Evolutionary conservation across 2,888 invertebrate genomes (phyloP).

Genomic region (Noctua fimbriata): DNA sequence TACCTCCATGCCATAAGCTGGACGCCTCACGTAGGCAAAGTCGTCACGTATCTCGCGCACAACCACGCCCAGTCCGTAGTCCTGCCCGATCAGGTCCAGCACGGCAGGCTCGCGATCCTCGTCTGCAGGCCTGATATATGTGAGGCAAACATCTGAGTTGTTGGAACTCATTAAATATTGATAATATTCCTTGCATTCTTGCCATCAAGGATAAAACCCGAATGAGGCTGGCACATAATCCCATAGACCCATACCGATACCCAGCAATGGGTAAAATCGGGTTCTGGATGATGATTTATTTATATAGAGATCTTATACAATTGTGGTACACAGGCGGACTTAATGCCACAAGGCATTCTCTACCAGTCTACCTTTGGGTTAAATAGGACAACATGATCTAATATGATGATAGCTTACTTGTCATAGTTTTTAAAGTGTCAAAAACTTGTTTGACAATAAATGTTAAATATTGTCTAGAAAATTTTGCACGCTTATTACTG

Average conservation of each 20-base stretch:
- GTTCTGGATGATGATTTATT: not conserved
- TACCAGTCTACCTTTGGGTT: too few relatives aligned
- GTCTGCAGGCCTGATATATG: slow-evolving; percentile 44
- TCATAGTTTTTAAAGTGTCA: too few relatives aligned
- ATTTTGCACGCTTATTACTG: too few relatives aligned
- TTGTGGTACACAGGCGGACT: not conserved
- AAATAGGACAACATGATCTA: too few relatives aligned
- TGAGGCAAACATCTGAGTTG: not conserved
- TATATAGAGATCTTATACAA: too few relatives aligned
- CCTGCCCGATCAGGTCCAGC: slow-evolving; percentile 51
- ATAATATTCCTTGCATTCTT: not conserved
- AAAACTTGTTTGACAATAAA: too few relatives aligned
- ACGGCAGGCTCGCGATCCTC: slow-evolving; percentile 34
- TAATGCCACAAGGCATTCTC: too few relatives aligned
- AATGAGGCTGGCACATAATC: not conserved
- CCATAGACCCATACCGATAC: not conserved
- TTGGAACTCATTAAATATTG: not conserved
- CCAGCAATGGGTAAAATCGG: not conserved
- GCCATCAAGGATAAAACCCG: not conserved
- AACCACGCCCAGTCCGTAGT: slow-evolving; percentile 87
- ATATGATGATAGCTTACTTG: not conserved
- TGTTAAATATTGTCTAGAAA: too few relatives aligned
- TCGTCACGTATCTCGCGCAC: slow-evolving; percentile 88
- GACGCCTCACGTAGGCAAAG: slow-evolving; percentile 85
- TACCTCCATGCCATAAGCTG: slow-evolving; percentile 66